Evolutionary conservation across 2,888 invertebrate genomes (phyloP).

Genomic region (Hypena proboscidalis): DNA sequence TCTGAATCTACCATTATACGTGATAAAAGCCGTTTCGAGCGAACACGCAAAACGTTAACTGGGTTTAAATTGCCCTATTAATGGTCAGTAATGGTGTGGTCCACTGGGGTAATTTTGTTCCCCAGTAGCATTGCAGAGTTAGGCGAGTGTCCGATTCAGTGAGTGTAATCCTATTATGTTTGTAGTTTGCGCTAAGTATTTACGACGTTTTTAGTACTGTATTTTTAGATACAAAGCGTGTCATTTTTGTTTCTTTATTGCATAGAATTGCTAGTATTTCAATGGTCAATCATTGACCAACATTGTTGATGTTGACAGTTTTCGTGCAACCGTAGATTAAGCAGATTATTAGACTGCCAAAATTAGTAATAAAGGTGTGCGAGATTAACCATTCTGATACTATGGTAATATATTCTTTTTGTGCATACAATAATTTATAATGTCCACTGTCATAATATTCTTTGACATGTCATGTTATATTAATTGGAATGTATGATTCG

Average conservation of each 20-base stretch:
- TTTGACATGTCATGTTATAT: too few relatives aligned
- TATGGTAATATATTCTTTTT: too few relatives aligned
- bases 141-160: constrained; percentile 34
- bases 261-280: too few relatives aligned
- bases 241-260: constrained; percentile 12
- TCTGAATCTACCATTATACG: constrained; percentile 59
- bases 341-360: too few relatives aligned
- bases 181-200: constrained; percentile 27
- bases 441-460: too few relatives aligned
- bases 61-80: constrained; percentile 64
- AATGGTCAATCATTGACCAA: too few relatives aligned
- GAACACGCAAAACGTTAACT: constrained; percentile 61
- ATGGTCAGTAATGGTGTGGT: constrained; percentile 59
- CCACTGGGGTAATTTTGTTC: constrained; percentile 44
- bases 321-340: too few relatives aligned
- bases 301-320: too few relatives aligned
- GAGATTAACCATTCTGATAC: too few relatives aligned
- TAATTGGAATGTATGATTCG: too few relatives aligned
- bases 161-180: constrained; percentile 41
- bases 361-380: too few relatives aligned
- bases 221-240: constrained; percentile 25
- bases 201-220: constrained; percentile 9
- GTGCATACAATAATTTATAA: too few relatives aligned
- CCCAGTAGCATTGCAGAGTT: constrained; percentile 40
- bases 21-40: constrained; percentile 58